Percentiles rank a stretch among this genome's conserved stretches.
phyloP scores from a whole-genome alignment of 2,113 vertebrate genomes.

The Nothoprocta pentlandii region DNA sequence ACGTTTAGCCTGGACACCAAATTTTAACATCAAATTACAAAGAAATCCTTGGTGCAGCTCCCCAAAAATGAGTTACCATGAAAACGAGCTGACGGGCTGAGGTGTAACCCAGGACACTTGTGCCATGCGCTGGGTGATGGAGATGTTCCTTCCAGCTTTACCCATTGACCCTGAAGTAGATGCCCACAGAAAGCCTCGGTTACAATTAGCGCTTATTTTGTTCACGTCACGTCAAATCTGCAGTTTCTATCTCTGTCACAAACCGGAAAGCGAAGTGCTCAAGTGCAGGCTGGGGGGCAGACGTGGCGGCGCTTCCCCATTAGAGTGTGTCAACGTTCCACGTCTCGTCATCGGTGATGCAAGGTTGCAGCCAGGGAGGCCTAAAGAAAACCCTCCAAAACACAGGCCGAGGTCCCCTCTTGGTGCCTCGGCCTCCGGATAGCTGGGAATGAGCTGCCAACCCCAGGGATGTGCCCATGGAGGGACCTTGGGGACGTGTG shows the following conservation, averaged over 20 bases:
- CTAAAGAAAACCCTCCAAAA: neutral
- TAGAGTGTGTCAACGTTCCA: neutral
- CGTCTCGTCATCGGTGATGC: neutral
- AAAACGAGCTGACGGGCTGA: neutral
- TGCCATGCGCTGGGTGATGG: too few species aligned
- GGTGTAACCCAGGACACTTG: neutral
- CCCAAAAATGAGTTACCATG: neutral
- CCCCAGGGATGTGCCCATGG: too few species aligned
- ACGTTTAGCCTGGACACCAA: neutral
- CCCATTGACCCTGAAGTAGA: too few species aligned
- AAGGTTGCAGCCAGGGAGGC: neutral
- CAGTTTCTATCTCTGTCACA: neutral
- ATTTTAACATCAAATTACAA: neutral
- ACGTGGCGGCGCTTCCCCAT: neutral
- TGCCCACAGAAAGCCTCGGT: neutral
- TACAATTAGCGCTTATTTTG: neutral
- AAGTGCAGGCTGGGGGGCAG: neutral
- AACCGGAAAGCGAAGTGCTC: neutral
- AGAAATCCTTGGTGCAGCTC: neutral
- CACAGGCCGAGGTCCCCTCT: too few species aligned
- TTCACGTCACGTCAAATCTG: neutral
- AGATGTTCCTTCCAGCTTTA: neutral
- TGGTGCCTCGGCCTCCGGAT: too few species aligned
- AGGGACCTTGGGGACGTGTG: too few species aligned
- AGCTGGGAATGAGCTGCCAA: neutral